phyloP scores from a whole-genome alignment of 1,140 invertebrate genomes.

The Drosophila subobscura region DNA sequence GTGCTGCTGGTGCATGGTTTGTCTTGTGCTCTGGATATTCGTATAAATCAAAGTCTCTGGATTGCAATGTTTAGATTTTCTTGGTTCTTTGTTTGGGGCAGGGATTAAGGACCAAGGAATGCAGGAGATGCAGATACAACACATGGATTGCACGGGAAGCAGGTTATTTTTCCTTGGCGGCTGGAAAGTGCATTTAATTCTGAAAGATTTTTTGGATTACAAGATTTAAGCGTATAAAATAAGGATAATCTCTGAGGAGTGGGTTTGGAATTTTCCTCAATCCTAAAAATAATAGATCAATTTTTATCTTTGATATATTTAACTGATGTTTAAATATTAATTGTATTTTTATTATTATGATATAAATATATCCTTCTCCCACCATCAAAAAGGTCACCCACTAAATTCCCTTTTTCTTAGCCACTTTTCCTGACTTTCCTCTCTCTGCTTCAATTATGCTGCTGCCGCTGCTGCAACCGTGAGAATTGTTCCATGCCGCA shows the following conservation, averaged over 20 bases:
- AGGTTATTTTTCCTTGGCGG: conserved; percentile 9
- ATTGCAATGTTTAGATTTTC: conserved; percentile 52
- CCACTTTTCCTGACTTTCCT: conserved; percentile 4
- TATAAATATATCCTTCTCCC: neutral
- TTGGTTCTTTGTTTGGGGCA: conserved; percentile 34
- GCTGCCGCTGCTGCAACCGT: conserved; percentile 11
- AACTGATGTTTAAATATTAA: too few species aligned
- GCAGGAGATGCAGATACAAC: neutral
- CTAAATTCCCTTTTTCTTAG: neutral
- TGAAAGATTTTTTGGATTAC: too few species aligned
- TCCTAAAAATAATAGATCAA: too few species aligned
- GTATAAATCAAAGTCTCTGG: conserved; percentile 53
- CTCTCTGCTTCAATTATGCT: conserved; percentile 32
- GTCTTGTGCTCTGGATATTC: conserved; percentile 43
- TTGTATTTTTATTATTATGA: neutral
- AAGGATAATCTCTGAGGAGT: too few species aligned
- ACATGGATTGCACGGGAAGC: conserved; percentile 9
- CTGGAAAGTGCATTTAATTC: too few species aligned
- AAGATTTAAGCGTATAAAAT: too few species aligned
- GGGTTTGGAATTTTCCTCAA: too few species aligned
- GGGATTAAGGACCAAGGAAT: conserved; percentile 53
- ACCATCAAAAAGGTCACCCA: conserved; percentile 17
- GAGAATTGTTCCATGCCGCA: conserved; percentile 42
- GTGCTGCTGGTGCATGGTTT: conserved; percentile 40
- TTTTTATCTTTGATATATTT: too few species aligned